Percentiles rank a stretch among this genome's conserved stretches.
phyloP scores from a whole-genome alignment of 2,888 invertebrate genomes.

The Philonicus albiceps region DNA sequence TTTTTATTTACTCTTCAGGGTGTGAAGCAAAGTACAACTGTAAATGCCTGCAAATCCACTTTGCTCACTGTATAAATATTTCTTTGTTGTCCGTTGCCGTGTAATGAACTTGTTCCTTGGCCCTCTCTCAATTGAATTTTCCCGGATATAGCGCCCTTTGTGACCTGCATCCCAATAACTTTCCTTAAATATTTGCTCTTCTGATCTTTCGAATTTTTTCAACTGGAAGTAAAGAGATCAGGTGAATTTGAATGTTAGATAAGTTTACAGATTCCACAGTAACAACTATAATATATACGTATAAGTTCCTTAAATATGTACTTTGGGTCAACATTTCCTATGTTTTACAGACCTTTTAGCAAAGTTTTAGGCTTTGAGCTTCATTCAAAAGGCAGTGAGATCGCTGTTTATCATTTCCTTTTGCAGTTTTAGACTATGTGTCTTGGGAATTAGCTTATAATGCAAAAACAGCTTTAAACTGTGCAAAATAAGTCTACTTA shows the following conservation, averaged over 20 bases:
- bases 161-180: conserved; percentile 36
- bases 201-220: conserved; percentile 10
- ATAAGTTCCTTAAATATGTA: background rate
- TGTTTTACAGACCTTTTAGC: background rate
- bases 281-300: background rate
- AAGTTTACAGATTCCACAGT: background rate
- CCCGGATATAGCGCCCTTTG: background rate
- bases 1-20: conserved; percentile 36
- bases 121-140: conserved; percentile 31
- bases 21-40: background rate
- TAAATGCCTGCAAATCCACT: conserved; percentile 42
- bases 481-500: too few relatives aligned
- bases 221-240: conserved; percentile 6
- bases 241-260: background rate
- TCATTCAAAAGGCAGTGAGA: background rate
- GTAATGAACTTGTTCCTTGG: conserved; percentile 43
- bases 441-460: background rate
- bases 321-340: background rate
- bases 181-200: conserved; percentile 38
- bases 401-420: background rate
- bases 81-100: conserved; percentile 41
- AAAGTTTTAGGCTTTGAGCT: background rate
- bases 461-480: too few relatives aligned
- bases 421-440: background rate
- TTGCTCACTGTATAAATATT: conserved; percentile 39